These are phyloP conservation scores for Menidia beryllina DNA, from an alignment of 2,113 vertebrate species.

Conservation along the genomic window DNA sequence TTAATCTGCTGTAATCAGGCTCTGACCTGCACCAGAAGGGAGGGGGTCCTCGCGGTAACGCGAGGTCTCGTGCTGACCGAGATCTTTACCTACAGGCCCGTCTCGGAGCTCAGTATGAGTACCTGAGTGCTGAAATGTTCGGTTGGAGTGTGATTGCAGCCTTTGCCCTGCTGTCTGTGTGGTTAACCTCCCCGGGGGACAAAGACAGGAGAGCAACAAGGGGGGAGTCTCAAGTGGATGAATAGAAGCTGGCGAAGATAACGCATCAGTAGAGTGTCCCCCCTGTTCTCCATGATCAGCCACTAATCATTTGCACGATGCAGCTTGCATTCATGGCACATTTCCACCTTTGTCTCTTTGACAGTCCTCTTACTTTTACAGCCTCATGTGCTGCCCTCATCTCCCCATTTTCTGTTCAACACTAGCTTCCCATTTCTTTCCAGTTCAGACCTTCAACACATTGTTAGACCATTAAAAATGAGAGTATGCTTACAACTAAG, in stretches of 20 bases:
- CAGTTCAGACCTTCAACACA: not conserved
- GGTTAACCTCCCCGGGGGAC: conserved; percentile 54
- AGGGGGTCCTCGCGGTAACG: conserved; percentile 24
- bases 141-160: conserved; percentile 57
- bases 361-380: conserved; percentile 7
- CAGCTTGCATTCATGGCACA: conserved; percentile 35
- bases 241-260: conserved; percentile 28
- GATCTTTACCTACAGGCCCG: conserved; percentile 26
- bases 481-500: conserved; percentile 30
- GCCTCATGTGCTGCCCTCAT: not conserved
- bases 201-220: conserved; percentile 1
- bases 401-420: not conserved
- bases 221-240: conserved; percentile 3
- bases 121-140: conserved; percentile 33
- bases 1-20: conserved; percentile 77
- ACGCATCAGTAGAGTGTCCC: conserved; percentile 47
- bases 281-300: conserved; percentile 38
- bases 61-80: conserved; percentile 7
- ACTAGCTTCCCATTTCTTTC: conserved; percentile 6
- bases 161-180: conserved; percentile 44
- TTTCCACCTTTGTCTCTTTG: conserved; percentile 12
- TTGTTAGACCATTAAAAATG: conserved; percentile 35
- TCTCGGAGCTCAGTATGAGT: conserved; percentile 35
- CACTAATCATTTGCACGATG: conserved; percentile 51
- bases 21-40: conserved; percentile 17